Base-by-base conservation (phyloP, 1,140 invertebrate species). In the Calycopis cecrops region DNA sequence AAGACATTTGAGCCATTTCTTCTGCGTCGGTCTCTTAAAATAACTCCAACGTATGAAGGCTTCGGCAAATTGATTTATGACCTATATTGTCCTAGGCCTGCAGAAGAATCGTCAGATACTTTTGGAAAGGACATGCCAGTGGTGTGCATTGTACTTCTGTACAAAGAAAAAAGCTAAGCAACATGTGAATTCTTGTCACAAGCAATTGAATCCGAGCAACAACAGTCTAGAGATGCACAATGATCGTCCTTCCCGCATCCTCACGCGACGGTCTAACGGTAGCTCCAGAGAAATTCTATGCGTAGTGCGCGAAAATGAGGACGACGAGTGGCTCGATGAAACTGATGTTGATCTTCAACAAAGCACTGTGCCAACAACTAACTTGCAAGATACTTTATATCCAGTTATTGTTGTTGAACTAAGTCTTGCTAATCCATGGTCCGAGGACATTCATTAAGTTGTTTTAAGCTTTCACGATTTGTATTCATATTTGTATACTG, bases 101-200 rank as follows among this genome's bases (percentile, higher is more conserved):
- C 48, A 50, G 11, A 50, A 50, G 48, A 34, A 50, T 50, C 48
- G 48, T 8, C 48, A 9, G 48, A 4, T 9, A 50, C 48, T 50
- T 50, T 35, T 37, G 9, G 48, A 50, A 16, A 2, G 48, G 48
- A 37, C 34, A 9, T 50, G 34, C 12, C 48, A 50, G 48, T 17
- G 48, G 48, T 50, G 48, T 37, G 34, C 6, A 33, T 48, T 48
- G 47, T 48, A 48, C 47, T 37, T 37, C 35, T 37, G 35, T 37
- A 37, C 35, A 37, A 37, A 37, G 35, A 37, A 37, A n/a, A 37
- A 37, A 37, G 35, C n/a, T 37, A 37, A 37, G 35, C 9, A 33
- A 49, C 48, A 49, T 33, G 48, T 49, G 34, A 49, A 49, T 49
- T 49, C 21, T 33, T 49, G 48, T 49, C 48, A 49, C 48, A 49